phyloP scores from a whole-genome alignment of 2,113 vertebrate genomes.

The Lycaon pictus region DNA sequence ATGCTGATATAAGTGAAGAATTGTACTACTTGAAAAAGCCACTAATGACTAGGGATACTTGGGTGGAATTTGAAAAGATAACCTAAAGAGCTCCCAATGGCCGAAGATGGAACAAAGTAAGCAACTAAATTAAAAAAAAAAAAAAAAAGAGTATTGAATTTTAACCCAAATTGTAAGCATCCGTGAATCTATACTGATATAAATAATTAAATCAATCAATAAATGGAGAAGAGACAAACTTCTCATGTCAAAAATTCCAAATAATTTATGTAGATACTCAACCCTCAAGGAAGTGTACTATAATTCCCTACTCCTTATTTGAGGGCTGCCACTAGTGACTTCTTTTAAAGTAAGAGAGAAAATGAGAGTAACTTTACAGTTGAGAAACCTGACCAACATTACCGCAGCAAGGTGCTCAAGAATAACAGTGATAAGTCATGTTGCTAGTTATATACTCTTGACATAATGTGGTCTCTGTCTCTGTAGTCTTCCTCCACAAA shows the following conservation, averaged over 20 bases:
- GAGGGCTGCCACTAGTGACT: not conserved
- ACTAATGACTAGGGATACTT: slow-evolving; percentile 46
- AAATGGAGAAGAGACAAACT: not conserved
- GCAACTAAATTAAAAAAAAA: not conserved
- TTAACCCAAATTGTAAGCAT: not conserved
- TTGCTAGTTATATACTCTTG: not conserved
- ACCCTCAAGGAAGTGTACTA: not conserved
- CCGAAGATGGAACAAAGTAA: slow-evolving; percentile 21
- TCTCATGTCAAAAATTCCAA: not conserved
- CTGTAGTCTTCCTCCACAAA: not conserved
- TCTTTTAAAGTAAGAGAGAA: not conserved
- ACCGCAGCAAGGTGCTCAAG: not conserved
- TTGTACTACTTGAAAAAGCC: not conserved
- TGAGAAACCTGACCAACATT: not conserved
- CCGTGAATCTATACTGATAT: not conserved
- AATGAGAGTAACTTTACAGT: not conserved
- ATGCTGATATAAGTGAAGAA: slow-evolving; percentile 64
- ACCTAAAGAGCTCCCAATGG: not conserved
- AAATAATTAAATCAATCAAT: not conserved
- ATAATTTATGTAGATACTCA: slow-evolving; percentile 21
- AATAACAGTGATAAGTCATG: not conserved
- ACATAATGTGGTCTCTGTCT: not conserved
- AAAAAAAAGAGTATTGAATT: not conserved
- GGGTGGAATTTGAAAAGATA: not conserved
- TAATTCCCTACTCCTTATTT: not conserved